Evolutionary conservation across 2,113 vertebrate species (phyloP).

Genomic region (Calypte anna): DNA sequence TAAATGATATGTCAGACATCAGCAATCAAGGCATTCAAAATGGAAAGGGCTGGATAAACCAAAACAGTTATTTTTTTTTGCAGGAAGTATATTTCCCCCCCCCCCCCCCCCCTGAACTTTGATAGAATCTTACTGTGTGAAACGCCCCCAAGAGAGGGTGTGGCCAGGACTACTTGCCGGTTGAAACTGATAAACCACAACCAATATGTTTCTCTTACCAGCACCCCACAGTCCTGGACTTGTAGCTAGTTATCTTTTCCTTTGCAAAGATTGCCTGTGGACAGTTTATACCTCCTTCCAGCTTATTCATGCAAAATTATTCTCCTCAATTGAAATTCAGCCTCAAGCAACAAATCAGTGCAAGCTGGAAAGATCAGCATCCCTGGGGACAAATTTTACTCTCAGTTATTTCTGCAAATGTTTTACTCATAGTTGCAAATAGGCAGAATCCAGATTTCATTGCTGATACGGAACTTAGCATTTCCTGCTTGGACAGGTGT

Average conservation of each 20-base stretch:
- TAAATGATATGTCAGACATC: background rate
- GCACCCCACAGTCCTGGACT: background rate
- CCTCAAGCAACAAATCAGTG: background rate
- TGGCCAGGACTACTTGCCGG: background rate
- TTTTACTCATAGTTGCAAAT: background rate
- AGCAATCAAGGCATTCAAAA: background rate
- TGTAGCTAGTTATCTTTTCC: background rate
- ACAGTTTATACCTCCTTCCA: background rate
- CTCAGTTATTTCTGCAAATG: slow-evolving; percentile 11
- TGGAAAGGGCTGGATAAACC: background rate
- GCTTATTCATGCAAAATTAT: background rate
- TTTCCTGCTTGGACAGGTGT: slow-evolving; percentile 6
- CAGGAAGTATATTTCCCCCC: background rate
- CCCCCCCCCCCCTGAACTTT: background rate
- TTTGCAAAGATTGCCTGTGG: background rate
- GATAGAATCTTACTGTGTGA: background rate
- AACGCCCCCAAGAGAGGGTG: background rate
- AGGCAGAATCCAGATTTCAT: background rate
- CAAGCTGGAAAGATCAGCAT: background rate
- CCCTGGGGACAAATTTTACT: background rate
- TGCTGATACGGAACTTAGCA: background rate
- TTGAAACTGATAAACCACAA: slow-evolving; percentile 26
- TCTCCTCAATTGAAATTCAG: background rate
- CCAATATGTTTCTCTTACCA: background rate
- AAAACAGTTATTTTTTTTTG: background rate